Percentiles rank a stretch among this genome's conserved stretches.
phyloP scores from a whole-genome alignment of 2,797 vertebrate species.

The Microhierax caerulescens region DNA sequence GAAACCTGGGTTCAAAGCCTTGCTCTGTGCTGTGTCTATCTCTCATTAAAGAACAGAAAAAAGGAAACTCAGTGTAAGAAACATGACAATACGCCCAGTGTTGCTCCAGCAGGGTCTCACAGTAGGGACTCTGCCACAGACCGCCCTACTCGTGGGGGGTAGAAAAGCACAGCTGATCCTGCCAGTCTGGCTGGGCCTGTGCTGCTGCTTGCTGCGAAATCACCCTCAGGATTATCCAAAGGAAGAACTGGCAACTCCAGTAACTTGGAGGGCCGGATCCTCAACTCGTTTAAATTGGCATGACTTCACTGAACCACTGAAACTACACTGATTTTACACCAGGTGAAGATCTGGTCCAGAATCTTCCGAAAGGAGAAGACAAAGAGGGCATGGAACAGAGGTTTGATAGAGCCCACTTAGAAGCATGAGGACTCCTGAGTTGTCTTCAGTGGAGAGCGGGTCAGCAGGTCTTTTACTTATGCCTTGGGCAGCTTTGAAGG shows the following conservation, averaged over 20 bases:
- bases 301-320: slow-evolving; percentile 43
- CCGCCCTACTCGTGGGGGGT: background rate
- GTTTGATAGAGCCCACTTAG: background rate
- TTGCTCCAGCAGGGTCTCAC: slow-evolving; percentile 2
- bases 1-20: background rate
- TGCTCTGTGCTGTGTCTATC: background rate
- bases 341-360: background rate
- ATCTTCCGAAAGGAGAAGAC: background rate
- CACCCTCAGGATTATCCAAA: slow-evolving; percentile 57
- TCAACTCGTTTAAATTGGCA: slow-evolving; percentile 55
- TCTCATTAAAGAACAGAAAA: background rate
- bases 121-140: background rate
- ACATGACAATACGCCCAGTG: background rate
- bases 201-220: slow-evolving; percentile 57
- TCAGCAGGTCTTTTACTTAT: background rate
- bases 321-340: slow-evolving; percentile 30
- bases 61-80: background rate
- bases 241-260: slow-evolving; percentile 53
- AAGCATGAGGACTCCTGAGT: background rate
- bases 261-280: slow-evolving; percentile 60
- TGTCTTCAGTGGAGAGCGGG: background rate
- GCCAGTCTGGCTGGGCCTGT: slow-evolving; percentile 63
- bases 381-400: background rate
- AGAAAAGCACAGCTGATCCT: background rate
- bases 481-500: background rate